Conservation (phyloP, 2,113 vertebrate species). For the Chrysochloris asiatica region DNA sequence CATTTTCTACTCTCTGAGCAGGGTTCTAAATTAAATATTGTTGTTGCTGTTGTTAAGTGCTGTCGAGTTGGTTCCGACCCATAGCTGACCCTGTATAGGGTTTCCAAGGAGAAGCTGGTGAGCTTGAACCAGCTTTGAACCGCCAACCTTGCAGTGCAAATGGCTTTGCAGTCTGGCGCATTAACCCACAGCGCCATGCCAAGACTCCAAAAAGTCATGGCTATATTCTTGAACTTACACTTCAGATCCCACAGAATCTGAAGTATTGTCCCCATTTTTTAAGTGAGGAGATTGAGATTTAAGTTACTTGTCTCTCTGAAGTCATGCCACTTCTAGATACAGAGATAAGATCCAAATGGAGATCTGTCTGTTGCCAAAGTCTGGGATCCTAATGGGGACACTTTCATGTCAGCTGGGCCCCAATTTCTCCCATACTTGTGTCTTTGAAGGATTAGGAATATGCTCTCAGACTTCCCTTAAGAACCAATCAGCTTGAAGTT, state of each 20-base stretch:
- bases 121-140: too few species aligned
- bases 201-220: too few species aligned
- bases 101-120: too few species aligned
- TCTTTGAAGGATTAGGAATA: not conserved
- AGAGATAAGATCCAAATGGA: slow-evolving; percentile 26
- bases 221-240: not conserved
- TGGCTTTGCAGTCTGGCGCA: too few species aligned
- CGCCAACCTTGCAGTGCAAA: too few species aligned
- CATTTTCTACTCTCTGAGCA: not conserved
- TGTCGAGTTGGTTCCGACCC: too few species aligned
- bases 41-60: too few species aligned
- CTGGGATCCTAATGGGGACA: not conserved
- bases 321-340: not conserved
- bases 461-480: not conserved
- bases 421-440: not conserved
- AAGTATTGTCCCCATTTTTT: not conserved
- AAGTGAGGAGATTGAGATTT: slow-evolving; percentile 28
- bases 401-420: not conserved
- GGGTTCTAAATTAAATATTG: not conserved
- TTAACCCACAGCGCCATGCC: too few species aligned
- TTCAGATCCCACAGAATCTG: not conserved
- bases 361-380: slow-evolving; percentile 21
- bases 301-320: not conserved
- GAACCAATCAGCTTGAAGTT: not conserved
- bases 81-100: too few species aligned